Percentiles rank a stretch among this genome's conserved stretches.
These are phyloP conservation scores for Siderastrea radians DNA, from an alignment of 92 coral and sea anemone species.

Conservation along the genomic window DNA sequence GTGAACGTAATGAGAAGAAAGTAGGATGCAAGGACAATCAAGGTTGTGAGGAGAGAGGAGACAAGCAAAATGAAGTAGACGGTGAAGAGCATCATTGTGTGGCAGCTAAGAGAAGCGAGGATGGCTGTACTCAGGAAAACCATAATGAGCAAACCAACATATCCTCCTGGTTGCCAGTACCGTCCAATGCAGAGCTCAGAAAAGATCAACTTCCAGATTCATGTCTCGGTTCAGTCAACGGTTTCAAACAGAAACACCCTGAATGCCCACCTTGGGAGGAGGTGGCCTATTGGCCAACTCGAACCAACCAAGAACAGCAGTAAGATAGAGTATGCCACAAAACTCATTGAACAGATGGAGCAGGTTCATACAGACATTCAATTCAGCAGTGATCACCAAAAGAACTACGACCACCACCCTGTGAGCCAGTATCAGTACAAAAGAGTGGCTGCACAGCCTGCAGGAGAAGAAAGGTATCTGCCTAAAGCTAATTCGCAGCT, in stretches of 20 bases:
- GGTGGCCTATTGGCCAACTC: not conserved
- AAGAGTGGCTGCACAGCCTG: conserved; percentile 37
- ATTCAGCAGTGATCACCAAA: conserved; percentile 12
- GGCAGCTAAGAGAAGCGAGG: not conserved
- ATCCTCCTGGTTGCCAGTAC: not conserved
- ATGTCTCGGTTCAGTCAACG: conserved; percentile 23
- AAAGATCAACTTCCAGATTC: conserved; percentile 19
- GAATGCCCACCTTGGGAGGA: conserved; percentile 34
- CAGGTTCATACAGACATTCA: conserved; percentile 21
- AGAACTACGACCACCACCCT: conserved; percentile 26
- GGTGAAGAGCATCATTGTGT: conserved; percentile 1
- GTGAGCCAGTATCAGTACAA: not conserved
- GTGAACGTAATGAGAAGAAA: not conserved
- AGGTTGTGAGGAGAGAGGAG: not conserved
- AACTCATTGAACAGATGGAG: conserved; percentile 18
- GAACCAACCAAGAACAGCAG: not conserved
- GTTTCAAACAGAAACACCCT: not conserved
- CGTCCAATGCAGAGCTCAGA: not conserved
- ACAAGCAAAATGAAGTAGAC: not conserved
- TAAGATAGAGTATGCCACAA: not conserved
- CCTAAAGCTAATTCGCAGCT: conserved; percentile 25
- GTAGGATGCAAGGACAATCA: not conserved
- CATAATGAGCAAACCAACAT: not conserved
- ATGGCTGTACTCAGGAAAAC: not conserved
- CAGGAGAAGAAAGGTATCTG: conserved; percentile 36